Evolutionary conservation across 1,140 invertebrate species (phyloP), one percentile per base, ranked within the genome.

Genomic region (Drosophila tsacasi): DNA sequence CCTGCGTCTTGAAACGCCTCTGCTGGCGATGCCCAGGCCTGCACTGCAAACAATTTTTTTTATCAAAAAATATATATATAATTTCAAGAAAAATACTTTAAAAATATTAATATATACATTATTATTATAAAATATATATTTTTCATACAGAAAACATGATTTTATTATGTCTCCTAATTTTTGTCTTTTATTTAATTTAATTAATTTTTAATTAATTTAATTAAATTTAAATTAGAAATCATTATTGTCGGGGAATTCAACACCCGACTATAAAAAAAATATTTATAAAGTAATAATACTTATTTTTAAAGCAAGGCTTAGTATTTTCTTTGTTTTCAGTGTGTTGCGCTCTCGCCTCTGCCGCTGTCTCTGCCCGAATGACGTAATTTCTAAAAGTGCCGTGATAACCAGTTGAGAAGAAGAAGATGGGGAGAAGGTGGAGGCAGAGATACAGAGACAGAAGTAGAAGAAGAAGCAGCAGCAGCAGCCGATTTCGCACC

Each of bases 321-420:
- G 13, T 21, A 21, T 17, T 35, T 17, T 17, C 6, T 21, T 67
- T 67, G 9, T 25, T 68, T 19, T 2, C 39, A 30, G 63, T 71
- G 63, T 32, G 13, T 2, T 15, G 17, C 42, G 21, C 30, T 66
- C 17, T 1, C 23, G 19, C 62, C 54, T 42, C 61, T 65, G 57
- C 19, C 64, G 23, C 67, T 49, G 32, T 9, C 32, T 59, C 67
- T 71, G 49, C 75, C 54, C 47, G 68, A 90, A 82, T 90, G 85
- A 90, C 85, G 85, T 90, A 90, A 90, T 90, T 90, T 90, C 86
- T 90, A 85, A 90, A 90, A 90, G 57, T 65, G 52, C 50, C 76
- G 52, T 82, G 85, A 89, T 89, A 90, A 90, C 85, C 85, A 90
- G 85, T 85, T 89, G 77, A 69, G 78, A 46, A 73, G 62, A 30